phyloP scores from a whole-genome alignment of 2,797 vertebrate species.

The Tauraco hartlaubi region DNA sequence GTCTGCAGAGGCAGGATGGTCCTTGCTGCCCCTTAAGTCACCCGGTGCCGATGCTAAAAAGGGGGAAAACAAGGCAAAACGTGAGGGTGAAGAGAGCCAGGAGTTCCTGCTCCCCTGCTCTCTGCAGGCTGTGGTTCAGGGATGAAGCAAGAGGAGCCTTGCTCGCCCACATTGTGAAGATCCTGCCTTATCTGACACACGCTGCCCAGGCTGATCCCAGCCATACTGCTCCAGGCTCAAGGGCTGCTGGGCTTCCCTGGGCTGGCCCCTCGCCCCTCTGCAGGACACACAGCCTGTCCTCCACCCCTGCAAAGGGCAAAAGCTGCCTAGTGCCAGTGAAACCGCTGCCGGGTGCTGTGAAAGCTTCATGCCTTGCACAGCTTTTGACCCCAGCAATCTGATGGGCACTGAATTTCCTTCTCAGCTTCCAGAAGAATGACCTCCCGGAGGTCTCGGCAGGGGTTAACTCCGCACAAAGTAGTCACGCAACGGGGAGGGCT shows the following conservation, averaged over 20 bases:
- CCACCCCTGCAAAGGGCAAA: neutral
- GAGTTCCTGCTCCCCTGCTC: neutral
- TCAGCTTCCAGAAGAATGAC: neutral
- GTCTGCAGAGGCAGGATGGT: neutral
- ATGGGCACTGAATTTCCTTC: slow-evolving; percentile 1
- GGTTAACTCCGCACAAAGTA: slow-evolving; percentile 48
- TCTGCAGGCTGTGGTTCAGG: neutral
- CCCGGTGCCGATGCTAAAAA: neutral
- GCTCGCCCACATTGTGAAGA: neutral
- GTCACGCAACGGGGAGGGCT: slow-evolving; percentile 39
- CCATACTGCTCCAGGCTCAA: rapidly evolving
- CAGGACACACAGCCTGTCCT: neutral
- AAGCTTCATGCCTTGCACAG: rapidly evolving
- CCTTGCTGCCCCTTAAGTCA: neutral
- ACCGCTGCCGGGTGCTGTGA: neutral
- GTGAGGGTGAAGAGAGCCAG: neutral
- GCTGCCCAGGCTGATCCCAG: neutral
- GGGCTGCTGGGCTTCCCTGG: neutral
- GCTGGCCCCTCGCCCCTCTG: neutral
- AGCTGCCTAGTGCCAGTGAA: neutral
- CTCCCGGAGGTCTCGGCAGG: neutral
- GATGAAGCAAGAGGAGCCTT: neutral
- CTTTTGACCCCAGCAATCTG: slow-evolving; percentile 1
- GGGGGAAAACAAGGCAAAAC: rapidly evolving
- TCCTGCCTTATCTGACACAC: neutral